These are phyloP conservation scores for Mesopsocus fuscifrons DNA, from an alignment of 2,888 invertebrate species.

Conservation along the genomic window DNA sequence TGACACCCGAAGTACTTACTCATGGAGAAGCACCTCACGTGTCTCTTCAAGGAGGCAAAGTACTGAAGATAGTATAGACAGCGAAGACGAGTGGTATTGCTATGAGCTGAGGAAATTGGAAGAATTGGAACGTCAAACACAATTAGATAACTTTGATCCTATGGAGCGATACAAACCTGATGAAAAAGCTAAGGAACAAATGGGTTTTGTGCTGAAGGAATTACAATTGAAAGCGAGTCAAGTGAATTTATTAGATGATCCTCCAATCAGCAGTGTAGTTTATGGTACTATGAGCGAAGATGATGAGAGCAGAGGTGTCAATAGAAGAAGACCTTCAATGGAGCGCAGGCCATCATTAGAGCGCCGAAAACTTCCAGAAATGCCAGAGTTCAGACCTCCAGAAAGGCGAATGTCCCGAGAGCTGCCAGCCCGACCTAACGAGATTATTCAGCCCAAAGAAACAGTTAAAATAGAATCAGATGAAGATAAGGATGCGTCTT, in stretches of 20 bases:
- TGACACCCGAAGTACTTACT: slow-evolving; percentile 70
- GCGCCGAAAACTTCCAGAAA: slow-evolving; percentile 18
- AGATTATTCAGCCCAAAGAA: slow-evolving; percentile 13
- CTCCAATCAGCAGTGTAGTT: slow-evolving; percentile 21
- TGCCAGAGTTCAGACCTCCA: slow-evolving; percentile 21
- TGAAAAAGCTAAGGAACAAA: slow-evolving; percentile 53
- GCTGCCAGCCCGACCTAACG: slow-evolving; percentile 6
- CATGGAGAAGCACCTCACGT: slow-evolving; percentile 67
- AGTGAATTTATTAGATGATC: slow-evolving; percentile 24
- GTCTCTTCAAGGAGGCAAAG: slow-evolving; percentile 75
- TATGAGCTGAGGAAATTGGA: slow-evolving; percentile 73
- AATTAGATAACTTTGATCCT: slow-evolving; percentile 38
- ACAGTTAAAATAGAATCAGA: slow-evolving; percentile 16
- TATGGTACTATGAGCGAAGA: slow-evolving; percentile 22
- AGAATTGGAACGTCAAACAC: slow-evolving; percentile 61
- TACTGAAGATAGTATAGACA: slow-evolving; percentile 83
- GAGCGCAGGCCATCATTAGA: slow-evolving; percentile 18
- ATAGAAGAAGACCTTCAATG: slow-evolving; percentile 13
- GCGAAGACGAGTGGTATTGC: slow-evolving; percentile 85
- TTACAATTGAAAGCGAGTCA: slow-evolving; percentile 45
- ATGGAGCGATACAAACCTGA: slow-evolving; percentile 37
- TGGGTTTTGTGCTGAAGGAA: slow-evolving; percentile 62
- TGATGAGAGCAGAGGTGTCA: slow-evolving; percentile 16
- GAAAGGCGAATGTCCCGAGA: slow-evolving; percentile 19
- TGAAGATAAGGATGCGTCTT: slow-evolving; percentile 40